These are phyloP conservation scores for Xiphophorus couchianus DNA, from an alignment of 2,113 vertebrate species.

Conservation along the genomic window DNA sequence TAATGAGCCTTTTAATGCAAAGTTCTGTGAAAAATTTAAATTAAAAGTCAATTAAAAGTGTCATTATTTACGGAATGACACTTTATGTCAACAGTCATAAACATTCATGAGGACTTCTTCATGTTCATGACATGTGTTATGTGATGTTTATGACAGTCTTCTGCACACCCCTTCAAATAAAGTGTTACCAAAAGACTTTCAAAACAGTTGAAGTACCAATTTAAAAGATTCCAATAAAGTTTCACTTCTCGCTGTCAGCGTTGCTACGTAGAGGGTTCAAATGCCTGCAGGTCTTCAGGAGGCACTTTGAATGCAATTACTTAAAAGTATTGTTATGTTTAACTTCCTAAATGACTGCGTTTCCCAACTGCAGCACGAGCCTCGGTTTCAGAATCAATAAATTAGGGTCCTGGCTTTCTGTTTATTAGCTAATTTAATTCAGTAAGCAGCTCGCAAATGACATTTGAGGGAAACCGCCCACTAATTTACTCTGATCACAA, in stretches of 20 bases:
- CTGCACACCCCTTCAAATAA: too few relatives aligned
- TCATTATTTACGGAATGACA: too few relatives aligned
- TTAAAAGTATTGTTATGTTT: background rate
- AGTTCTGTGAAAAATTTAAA: too few relatives aligned
- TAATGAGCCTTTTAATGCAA: too few relatives aligned
- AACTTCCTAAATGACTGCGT: background rate
- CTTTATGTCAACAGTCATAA: too few relatives aligned
- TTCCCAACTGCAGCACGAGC: background rate
- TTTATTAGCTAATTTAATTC: conserved; percentile 15
- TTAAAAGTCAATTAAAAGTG: too few relatives aligned
- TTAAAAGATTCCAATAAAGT: background rate
- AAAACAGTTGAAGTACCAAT: too few relatives aligned
- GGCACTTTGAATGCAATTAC: too few relatives aligned
- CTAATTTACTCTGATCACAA: conserved; percentile 15
- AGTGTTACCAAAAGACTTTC: too few relatives aligned
- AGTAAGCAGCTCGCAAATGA: conserved; percentile 33
- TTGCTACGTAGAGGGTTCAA: background rate
- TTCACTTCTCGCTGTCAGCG: background rate
- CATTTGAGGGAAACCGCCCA: conserved; percentile 10
- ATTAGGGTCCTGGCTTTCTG: background rate
- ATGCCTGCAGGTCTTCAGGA: background rate
- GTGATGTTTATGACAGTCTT: too few relatives aligned
- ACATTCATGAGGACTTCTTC: too few relatives aligned
- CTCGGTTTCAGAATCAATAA: background rate
- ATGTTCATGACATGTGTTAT: too few relatives aligned